Base-by-base conservation (phyloP, 2,113 vertebrate genomes). In the Apteryx mantelli region DNA sequence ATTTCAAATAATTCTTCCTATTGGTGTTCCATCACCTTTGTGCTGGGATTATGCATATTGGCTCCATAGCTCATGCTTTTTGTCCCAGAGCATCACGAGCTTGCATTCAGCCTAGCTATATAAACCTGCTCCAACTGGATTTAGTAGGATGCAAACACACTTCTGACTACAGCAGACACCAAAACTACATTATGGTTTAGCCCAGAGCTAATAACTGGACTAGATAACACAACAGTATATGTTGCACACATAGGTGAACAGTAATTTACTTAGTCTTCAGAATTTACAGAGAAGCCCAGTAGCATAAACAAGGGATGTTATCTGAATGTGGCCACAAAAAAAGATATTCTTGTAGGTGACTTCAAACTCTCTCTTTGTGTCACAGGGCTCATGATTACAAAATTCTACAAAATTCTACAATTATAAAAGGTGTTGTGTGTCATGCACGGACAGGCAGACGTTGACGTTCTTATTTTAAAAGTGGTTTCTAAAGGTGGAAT, bases 201-300 rank as follows among this genome's bases (percentile, higher is more conserved):
- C 53, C n/a, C 55, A 46, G n/a, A 75, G 44, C 11, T 90, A 65
- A n/a, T 46, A 68, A 56, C 7, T 20, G 12, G 55, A 13, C 55
- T 36, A 2, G 3, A 2, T 8, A 26, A 42, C 20, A 40, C 10
- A 52, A 5, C 20, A n/a, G 21, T 4, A 26, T 1, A 4, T 1
- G 3, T 13, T n/a, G 14, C 63, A 40, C 3, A 22, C 4, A 12
- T 16, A 48, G 32, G 20, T 6, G 20, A 93, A n/a, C 17, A 60
- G 63, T 34, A 52, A 64, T 65, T 60, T 16, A 64, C 17, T 55
- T 9, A 20, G 15, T 30, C 53, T 25, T 25, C 24, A 63, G 66
- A 76, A 64, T 22, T 24, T 64, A 50, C 26, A 73, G 36, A 73
- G 19, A 73, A 83, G 65, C 21, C 11, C 22, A 25, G 13, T 1